Evolutionary conservation across 1,140 invertebrate genomes (phyloP).

Genomic region (Stenopsyche tienmushanensis): DNA sequence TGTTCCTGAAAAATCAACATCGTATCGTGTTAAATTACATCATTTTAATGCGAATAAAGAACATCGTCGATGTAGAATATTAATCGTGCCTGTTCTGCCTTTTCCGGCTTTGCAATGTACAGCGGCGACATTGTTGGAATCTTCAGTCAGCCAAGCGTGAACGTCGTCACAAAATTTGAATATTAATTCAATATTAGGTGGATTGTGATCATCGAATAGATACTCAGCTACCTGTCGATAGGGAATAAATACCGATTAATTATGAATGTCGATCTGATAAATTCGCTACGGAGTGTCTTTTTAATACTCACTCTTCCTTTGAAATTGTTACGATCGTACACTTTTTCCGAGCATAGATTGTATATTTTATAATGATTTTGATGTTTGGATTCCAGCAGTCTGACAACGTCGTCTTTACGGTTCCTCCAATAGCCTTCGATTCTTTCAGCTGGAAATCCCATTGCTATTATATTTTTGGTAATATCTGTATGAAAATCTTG

Average conservation of each 20-base stretch:
- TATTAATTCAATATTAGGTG: slow-evolving; percentile 88
- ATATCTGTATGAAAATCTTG: no score
- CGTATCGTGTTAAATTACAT: no score
- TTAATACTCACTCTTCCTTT: slow-evolving; percentile 64
- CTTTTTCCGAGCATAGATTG: slow-evolving; percentile 87
- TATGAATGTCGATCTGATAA: no score
- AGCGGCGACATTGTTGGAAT: slow-evolving; percentile 83
- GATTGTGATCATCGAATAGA: slow-evolving; percentile 96
- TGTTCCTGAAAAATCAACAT: slow-evolving; percentile 73
- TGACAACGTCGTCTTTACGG: slow-evolving; percentile 90
- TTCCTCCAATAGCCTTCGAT: slow-evolving; percentile 92
- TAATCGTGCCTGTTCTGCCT: slow-evolving; percentile 67
- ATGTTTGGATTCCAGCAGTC: slow-evolving; percentile 90
- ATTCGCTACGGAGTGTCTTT: no score
- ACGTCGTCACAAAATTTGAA: slow-evolving; percentile 90
- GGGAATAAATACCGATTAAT: background rate
- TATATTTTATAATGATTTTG: slow-evolving; percentile 94
- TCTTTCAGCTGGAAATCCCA: slow-evolving; percentile 94
- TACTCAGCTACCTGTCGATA: slow-evolving; percentile 78
- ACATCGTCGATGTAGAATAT: background rate
- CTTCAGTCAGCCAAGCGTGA: slow-evolving; percentile 76
- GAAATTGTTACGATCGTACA: slow-evolving; percentile 87
- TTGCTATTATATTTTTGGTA: slow-evolving; percentile 88
- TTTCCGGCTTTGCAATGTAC: slow-evolving; percentile 98
- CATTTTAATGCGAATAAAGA: background rate